Evolutionary conservation across 1,140 invertebrate species (phyloP).

Genomic region (Euschistus heros): DNA sequence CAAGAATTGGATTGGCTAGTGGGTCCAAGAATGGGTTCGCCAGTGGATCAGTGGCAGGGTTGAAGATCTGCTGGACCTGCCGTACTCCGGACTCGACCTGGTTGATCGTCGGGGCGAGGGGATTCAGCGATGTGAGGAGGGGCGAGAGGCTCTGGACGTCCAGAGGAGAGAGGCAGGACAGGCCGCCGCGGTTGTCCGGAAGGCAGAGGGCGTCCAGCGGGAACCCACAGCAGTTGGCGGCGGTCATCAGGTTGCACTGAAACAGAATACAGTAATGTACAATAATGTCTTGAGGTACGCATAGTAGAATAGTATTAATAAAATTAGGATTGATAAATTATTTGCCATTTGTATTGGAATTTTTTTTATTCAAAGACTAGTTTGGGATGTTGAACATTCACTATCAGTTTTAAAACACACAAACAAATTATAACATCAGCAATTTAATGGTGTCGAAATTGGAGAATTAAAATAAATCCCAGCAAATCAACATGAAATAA

Average conservation of each 20-base stretch:
- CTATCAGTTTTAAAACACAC: no score
- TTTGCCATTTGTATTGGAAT: no score
- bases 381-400: no score
- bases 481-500: no score
- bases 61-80: neutral
- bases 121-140: neutral
- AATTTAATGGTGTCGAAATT: no score
- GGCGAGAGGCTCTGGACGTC: neutral
- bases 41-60: slow-evolving; percentile 1
- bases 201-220: neutral
- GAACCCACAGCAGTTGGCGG: neutral
- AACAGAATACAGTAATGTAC: no score
- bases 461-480: no score
- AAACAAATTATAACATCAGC: no score
- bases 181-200: neutral
- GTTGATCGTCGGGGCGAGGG: neutral
- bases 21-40: neutral
- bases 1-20: neutral
- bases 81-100: neutral
- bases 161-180: neutral
- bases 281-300: no score
- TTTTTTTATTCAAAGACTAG: no score
- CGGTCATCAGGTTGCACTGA: neutral
- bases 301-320: no score
- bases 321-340: no score